phyloP scores from a whole-genome alignment of 2,888 invertebrate genomes.

The Saturnia pavonia region DNA sequence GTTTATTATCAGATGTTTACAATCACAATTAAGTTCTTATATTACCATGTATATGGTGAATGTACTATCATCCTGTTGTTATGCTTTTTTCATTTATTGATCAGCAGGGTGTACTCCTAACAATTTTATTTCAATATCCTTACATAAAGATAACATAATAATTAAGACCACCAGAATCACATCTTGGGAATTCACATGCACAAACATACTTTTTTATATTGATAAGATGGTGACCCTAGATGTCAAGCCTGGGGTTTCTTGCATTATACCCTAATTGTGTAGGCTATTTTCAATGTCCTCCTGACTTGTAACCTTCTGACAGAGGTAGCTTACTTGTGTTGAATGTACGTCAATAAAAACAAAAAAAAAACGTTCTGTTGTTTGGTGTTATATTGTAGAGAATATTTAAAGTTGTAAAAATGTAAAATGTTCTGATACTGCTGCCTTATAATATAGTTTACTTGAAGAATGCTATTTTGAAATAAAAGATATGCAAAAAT shows the following conservation, averaged over 20 bases:
- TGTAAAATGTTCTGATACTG: conserved; percentile 24
- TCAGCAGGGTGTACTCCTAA: background rate
- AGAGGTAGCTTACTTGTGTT: background rate
- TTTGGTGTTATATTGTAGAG: conserved; percentile 12
- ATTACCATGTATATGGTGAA: background rate
- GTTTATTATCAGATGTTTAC: background rate
- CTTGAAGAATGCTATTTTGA: background rate
- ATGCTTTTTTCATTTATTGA: background rate
- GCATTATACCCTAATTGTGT: conserved; percentile 18
- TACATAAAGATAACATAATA: background rate
- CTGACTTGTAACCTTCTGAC: conserved; percentile 7
- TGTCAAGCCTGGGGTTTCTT: conserved; percentile 13
- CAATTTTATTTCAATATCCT: background rate
- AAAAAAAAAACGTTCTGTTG: background rate
- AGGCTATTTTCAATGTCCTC: conserved; percentile 18
- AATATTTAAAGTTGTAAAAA: conserved; percentile 13
- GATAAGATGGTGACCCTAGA: conserved; percentile 26
- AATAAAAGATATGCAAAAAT: background rate
- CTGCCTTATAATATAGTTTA: conserved; percentile 21
- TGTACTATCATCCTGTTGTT: background rate
- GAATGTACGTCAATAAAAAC: too few species aligned
- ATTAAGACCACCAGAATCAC: background rate
- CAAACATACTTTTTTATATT: background rate
- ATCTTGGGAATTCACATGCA: background rate
- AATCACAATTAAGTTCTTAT: too few species aligned